Evolutionary conservation across 2,113 vertebrate species (phyloP), one percentile per base, ranked within the genome.

Genomic region (Alces alces): DNA sequence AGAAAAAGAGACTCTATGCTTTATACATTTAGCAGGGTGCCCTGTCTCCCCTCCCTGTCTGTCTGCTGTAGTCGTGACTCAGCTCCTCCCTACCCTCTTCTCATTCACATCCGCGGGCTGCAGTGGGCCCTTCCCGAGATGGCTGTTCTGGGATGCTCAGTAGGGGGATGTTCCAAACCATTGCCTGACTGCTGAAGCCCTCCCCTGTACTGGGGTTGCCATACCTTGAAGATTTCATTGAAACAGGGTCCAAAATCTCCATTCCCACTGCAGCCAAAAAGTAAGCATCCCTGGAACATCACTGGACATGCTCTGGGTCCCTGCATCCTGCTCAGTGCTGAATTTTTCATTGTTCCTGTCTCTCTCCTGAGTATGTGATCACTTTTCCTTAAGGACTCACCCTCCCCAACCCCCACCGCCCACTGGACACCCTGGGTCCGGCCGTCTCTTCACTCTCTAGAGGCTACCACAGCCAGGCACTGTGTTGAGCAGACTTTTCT

Each of bases 101-200:
- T 30, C 52, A 0, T 4, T 21, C 36, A 58, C 19, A 23, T 19
- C 70, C 30, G 27, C n/a, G 25, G 3, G 30, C 80, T 25, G 27
- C 27, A 0, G 36, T 0, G 3, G 17, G 61, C 17, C 57, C 60
- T 33, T 23, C 4, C 0, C 21, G 15, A 70, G 78, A 23, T 0
- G 11, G 73, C 86, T 23, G 6, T 17, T 54, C 43, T 3, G 27
- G 5, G 36, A 30, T 10, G 43, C 30, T 25, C 43, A 5, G 25
- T 61, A 8, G 1, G 89, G 45, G 79, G 43, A 39, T 10, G 4
- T 58, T 73, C 36, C 17, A 23, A 39, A n/a, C 23, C 86, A 79
- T 15, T 39, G 27, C 57, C 88, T 70, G 85, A n/a, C 25, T 17
- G 5, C 52, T 55, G n/a, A 39, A 91, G 17, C 25, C 55, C 17